Conservation (phyloP, 1,140 invertebrate genomes). For the Schlechtendalia chinensis region DNA sequence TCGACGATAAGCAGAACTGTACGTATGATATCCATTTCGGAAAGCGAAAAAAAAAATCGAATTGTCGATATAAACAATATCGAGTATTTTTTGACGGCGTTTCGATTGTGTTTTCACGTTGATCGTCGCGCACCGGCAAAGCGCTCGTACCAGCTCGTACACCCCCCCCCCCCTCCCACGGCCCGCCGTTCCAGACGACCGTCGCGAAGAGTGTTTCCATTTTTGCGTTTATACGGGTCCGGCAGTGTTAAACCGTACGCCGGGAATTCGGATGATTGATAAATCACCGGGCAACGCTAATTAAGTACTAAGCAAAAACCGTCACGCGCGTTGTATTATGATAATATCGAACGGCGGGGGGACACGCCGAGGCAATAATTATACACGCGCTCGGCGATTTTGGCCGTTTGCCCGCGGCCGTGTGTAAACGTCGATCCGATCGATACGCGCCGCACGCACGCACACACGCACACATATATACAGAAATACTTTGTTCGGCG, state of each 20-base stretch:
- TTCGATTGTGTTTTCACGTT: conserved; percentile 26
- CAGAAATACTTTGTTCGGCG: neutral
- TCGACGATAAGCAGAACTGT: neutral
- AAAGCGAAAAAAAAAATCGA: neutral
- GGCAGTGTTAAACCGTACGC: too few species aligned
- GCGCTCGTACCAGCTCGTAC: neutral
- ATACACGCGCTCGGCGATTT: neutral
- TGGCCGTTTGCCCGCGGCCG: conserved; percentile 6
- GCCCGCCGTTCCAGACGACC: neutral
- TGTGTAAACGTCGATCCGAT: neutral
- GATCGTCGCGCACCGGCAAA: neutral
- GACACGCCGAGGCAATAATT: neutral
- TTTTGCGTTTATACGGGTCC: conserved; percentile 8
- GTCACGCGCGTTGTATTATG: conserved; percentile 7
- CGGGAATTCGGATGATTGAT: neutral
- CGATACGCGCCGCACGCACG: too few species aligned
- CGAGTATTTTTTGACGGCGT: neutral
- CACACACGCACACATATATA: too few species aligned
- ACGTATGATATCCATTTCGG: neutral
- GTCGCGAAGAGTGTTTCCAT: neutral
- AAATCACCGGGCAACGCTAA: conserved; percentile 26
- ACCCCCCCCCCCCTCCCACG: neutral
- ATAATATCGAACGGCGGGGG: neutral
- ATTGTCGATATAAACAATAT: neutral
- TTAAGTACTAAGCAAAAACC: conserved; percentile 12